phyloP scores from a whole-genome alignment of 1,140 invertebrate species.

The Caerostris extrusa region DNA sequence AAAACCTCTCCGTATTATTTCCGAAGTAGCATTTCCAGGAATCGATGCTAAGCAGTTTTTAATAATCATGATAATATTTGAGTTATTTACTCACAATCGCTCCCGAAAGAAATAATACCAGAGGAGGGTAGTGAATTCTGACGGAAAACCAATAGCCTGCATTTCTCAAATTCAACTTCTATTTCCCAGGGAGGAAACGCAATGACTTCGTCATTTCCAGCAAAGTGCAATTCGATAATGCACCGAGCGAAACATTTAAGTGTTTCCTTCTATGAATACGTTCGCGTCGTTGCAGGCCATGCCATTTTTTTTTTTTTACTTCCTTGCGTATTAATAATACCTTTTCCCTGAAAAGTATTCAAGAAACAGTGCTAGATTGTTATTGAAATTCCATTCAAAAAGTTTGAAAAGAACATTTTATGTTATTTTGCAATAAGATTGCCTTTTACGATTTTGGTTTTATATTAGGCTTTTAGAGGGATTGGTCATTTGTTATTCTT shows the following conservation, averaged over 20 bases:
- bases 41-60: constrained; percentile 66
- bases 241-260: not conserved
- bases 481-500: too few species aligned
- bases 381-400: not conserved
- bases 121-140: not conserved
- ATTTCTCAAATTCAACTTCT: constrained; percentile 62
- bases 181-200: not conserved
- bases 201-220: constrained; percentile 36
- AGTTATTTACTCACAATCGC: constrained; percentile 42
- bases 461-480: too few species aligned
- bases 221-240: constrained; percentile 55
- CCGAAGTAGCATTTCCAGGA: not conserved
- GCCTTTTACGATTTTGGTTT: not conserved
- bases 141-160: constrained; percentile 62
- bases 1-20: not conserved
- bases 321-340: constrained; percentile 1
- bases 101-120: not conserved
- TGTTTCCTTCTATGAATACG: constrained; percentile 14
- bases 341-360: not conserved
- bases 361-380: not conserved
- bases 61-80: constrained; percentile 69
- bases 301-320: not conserved
- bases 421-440: not conserved
- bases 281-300: not conserved
- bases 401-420: not conserved